phyloP scores from a whole-genome alignment of 1,140 invertebrate genomes.

The Drosophila trapezifrons region DNA sequence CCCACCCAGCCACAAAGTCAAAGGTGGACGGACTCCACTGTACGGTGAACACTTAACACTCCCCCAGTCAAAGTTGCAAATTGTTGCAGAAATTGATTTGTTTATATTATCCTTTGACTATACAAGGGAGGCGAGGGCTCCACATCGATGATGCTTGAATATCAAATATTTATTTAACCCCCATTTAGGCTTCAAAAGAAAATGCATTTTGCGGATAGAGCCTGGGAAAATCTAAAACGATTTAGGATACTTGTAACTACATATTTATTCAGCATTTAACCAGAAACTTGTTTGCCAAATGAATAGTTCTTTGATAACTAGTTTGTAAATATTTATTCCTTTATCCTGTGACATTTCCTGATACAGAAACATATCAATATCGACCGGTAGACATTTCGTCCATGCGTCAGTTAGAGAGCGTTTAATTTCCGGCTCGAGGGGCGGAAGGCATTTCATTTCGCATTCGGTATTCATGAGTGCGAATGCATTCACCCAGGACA shows the following conservation, averaged over 20 bases:
- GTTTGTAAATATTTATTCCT: neutral
- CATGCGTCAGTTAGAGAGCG: slow-evolving; percentile 3
- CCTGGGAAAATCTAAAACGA: too few relatives aligned
- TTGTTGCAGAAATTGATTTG: neutral
- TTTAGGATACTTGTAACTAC: neutral
- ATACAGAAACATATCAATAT: neutral
- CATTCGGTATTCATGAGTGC: slow-evolving; percentile 40
- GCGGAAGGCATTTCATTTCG: slow-evolving; percentile 20
- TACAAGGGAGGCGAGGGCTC: too few relatives aligned
- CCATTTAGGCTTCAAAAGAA: neutral
- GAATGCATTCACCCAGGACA: slow-evolving; percentile 37
- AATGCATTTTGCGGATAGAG: too few relatives aligned
- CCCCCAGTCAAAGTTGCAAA: neutral
- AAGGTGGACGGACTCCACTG: slow-evolving; percentile 3
- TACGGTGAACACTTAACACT: slow-evolving; percentile 12
- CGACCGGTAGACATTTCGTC: neutral
- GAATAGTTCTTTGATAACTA: too few relatives aligned
- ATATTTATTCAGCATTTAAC: neutral
- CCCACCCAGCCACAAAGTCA: neutral
- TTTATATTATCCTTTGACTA: slow-evolving; percentile 1
- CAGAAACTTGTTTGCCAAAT: too few relatives aligned
- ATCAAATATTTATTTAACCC: neutral
- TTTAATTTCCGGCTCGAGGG: slow-evolving; percentile 24
- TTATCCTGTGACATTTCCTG: neutral
- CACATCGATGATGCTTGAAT: too few relatives aligned